phyloP scores from a whole-genome alignment of 2,797 vertebrate genomes.

The Rallus crepitans region DNA sequence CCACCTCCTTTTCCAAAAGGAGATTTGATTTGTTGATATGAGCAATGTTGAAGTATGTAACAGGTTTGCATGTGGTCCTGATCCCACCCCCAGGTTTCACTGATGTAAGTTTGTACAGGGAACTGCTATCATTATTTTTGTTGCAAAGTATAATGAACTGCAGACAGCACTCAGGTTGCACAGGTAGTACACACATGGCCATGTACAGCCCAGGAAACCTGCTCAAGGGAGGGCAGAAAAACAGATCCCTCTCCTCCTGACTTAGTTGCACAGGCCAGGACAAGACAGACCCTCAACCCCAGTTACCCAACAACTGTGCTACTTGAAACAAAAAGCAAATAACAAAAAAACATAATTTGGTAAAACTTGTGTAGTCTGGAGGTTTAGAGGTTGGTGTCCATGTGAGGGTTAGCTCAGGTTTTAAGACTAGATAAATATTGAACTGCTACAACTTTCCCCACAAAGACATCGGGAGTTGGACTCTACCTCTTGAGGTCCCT shows the following conservation, averaged over 20 bases:
- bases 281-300: neutral
- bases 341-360: neutral
- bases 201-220: neutral
- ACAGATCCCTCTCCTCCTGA: neutral
- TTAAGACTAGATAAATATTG: neutral
- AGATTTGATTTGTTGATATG: conserved; percentile 50
- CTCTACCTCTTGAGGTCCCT: too few relatives aligned
- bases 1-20: conserved; percentile 24
- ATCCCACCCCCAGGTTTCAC: neutral
- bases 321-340: neutral
- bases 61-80: neutral
- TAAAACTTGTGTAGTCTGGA: neutral
- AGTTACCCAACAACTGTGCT: neutral
- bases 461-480: neutral
- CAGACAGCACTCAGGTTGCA: neutral
- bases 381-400: neutral
- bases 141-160: neutral
- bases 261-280: neutral
- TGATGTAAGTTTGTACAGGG: neutral
- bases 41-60: conserved; percentile 16
- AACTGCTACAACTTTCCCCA: neutral
- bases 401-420: neutral
- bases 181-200: rapidly evolving
- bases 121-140: neutral
- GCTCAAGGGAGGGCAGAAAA: neutral